Conservation (phyloP, 2,797 vertebrate species). For the Lepidocolaptes lacrymiger region DNA sequence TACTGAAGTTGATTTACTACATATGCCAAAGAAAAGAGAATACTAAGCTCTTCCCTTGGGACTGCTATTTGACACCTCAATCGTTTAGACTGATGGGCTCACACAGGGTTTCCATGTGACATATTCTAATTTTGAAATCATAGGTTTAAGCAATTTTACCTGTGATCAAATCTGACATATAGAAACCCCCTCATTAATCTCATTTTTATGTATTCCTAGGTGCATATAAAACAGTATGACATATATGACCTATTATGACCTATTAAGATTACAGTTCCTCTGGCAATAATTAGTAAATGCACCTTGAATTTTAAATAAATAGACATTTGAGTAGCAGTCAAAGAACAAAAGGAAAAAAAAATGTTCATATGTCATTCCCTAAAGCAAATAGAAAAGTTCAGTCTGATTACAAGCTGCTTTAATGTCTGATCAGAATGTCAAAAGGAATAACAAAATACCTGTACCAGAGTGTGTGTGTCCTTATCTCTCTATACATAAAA, state of each 20-base stretch:
- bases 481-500: slow-evolving; percentile 15
- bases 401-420: slow-evolving; percentile 13
- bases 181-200: background rate
- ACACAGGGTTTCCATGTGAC: background rate
- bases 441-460: slow-evolving; percentile 35
- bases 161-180: slow-evolving; percentile 1
- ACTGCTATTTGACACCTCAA: background rate
- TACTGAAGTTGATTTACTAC: background rate
- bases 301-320: slow-evolving; percentile 55
- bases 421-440: slow-evolving; percentile 8
- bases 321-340: background rate
- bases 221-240: background rate
- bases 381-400: slow-evolving; percentile 21
- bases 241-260: slow-evolving; percentile 8
- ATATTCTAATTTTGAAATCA: background rate
- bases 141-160: background rate
- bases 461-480: background rate
- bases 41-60: background rate
- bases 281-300: slow-evolving; percentile 43
- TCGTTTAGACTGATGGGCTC: background rate
- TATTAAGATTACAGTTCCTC: slow-evolving; percentile 46
- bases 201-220: background rate
- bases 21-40: background rate
- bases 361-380: background rate
- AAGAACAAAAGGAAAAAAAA: background rate